Evolutionary conservation across 2,113 vertebrate genomes (phyloP).

Genomic region (Scomber scombrus): DNA sequence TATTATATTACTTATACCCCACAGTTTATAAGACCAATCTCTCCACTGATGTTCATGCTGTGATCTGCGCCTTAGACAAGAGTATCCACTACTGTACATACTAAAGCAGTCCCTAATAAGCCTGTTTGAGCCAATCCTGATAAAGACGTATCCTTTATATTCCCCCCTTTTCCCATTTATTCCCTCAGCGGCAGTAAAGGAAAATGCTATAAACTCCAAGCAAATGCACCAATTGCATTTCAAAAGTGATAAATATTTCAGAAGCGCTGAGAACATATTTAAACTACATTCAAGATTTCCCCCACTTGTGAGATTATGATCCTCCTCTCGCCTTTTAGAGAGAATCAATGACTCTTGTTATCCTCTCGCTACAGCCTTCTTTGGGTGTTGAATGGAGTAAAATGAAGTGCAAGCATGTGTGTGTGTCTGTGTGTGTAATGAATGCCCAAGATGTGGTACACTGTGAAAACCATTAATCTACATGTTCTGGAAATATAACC

Average conservation of each 20-base stretch:
- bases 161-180: constrained; percentile 68
- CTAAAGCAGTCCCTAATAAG: constrained; percentile 79
- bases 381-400: constrained; percentile 73
- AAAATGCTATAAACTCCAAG: constrained; percentile 78
- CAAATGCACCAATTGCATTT: constrained; percentile 84
- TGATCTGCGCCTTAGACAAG: constrained; percentile 74
- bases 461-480: constrained; percentile 86
- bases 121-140: constrained; percentile 81
- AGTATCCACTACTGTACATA: constrained; percentile 70
- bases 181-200: constrained; percentile 60
- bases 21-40: constrained; percentile 71
- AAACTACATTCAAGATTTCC: constrained; percentile 79
- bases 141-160: constrained; percentile 79
- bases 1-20: constrained; percentile 70
- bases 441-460: constrained; percentile 78
- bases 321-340: constrained; percentile 82
- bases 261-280: constrained; percentile 82
- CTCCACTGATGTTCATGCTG: constrained; percentile 57
- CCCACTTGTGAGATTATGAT: constrained; percentile 82
- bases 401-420: constrained; percentile 65
- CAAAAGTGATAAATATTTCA: constrained; percentile 86
- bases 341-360: constrained; percentile 87
- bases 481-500: constrained; percentile 88
- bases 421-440: constrained; percentile 68
- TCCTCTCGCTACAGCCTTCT: constrained; percentile 60